These are phyloP conservation scores for Asteroscopus sphinx DNA, from an alignment of 2,888 invertebrate species.

Conservation along the genomic window DNA sequence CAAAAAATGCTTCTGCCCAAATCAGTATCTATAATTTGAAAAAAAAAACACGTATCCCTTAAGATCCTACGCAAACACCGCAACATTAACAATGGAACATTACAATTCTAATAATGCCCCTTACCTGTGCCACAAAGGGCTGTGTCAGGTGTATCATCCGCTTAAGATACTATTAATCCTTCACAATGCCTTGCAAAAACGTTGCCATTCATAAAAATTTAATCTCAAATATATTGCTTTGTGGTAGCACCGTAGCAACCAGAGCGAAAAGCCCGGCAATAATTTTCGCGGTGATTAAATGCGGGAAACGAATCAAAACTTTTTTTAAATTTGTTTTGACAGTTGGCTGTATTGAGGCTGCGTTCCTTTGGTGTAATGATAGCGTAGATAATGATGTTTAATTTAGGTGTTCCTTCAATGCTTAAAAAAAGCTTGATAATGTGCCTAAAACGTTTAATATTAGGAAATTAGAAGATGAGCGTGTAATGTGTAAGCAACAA, in stretches of 20 bases:
- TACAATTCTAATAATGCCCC: slow-evolving; percentile 65
- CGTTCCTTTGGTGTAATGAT: slow-evolving; percentile 76
- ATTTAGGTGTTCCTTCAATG: slow-evolving; percentile 5
- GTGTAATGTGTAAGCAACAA: too few relatives aligned
- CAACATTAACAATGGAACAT: slow-evolving; percentile 68
- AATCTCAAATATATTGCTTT: slow-evolving; percentile 79
- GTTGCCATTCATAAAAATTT: slow-evolving; percentile 79
- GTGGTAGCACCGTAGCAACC: slow-evolving; percentile 66
- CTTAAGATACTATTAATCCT: slow-evolving; percentile 78
- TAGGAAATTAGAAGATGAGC: too few relatives aligned
- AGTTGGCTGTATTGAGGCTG: slow-evolving; percentile 72
- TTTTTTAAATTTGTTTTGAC: slow-evolving; percentile 82
- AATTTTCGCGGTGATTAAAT: slow-evolving; percentile 82
- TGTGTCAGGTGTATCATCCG: slow-evolving; percentile 86
- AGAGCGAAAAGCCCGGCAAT: slow-evolving; percentile 72
- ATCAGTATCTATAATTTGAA: slow-evolving; percentile 44
- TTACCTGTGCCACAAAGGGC: slow-evolving; percentile 79
- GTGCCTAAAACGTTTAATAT: neutral
- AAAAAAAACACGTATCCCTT: slow-evolving; percentile 40
- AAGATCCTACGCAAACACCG: slow-evolving; percentile 78
- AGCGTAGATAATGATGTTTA: slow-evolving; percentile 60
- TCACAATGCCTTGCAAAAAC: slow-evolving; percentile 78
- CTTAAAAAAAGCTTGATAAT: neutral
- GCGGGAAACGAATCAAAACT: slow-evolving; percentile 64
- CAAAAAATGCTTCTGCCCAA: slow-evolving; percentile 37